phyloP scores from a whole-genome alignment of 2,888 invertebrate genomes.

The Pseudococcus jackbeardsleyi region DNA sequence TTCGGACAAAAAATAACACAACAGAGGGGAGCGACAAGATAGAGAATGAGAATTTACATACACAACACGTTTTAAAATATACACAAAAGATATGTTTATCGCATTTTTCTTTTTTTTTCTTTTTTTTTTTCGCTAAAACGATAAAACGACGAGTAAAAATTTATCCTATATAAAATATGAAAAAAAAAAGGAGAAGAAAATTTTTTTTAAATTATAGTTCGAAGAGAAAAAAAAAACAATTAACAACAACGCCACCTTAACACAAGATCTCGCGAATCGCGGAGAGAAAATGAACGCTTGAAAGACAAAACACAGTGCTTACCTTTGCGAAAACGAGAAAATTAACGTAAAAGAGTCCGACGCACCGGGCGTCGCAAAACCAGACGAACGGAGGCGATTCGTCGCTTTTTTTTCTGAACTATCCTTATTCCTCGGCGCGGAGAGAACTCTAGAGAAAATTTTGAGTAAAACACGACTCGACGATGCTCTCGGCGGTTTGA shows the following conservation, averaged over 20 bases:
- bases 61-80: not conserved
- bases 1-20: not conserved
- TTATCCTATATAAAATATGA: slow-evolving; percentile 34
- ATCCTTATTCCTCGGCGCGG: not conserved
- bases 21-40: not conserved
- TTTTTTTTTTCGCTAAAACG: slow-evolving; percentile 28
- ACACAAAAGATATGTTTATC: slow-evolving; percentile 44
- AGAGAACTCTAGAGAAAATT: not conserved
- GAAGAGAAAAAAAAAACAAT: slow-evolving; percentile 19
- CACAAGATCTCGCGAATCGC: not conserved
- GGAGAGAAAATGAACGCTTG: slow-evolving; percentile 46
- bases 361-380: not conserved
- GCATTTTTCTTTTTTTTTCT: slow-evolving; percentile 3
- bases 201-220: not conserved
- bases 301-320: slow-evolving; percentile 52
- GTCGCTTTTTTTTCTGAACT: not conserved
- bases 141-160: slow-evolving; percentile 54
- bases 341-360: not conserved
- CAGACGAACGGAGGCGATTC: not conserved
- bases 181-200: slow-evolving; percentile 36
- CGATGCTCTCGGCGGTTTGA: not conserved
- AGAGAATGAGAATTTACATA: slow-evolving; percentile 28
- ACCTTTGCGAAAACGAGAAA: slow-evolving; percentile 18
- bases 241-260: slow-evolving; percentile 44
- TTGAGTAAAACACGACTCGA: not conserved